phyloP scores from a whole-genome alignment of 2,888 invertebrate genomes.

The Lamellibrachia columna region DNA sequence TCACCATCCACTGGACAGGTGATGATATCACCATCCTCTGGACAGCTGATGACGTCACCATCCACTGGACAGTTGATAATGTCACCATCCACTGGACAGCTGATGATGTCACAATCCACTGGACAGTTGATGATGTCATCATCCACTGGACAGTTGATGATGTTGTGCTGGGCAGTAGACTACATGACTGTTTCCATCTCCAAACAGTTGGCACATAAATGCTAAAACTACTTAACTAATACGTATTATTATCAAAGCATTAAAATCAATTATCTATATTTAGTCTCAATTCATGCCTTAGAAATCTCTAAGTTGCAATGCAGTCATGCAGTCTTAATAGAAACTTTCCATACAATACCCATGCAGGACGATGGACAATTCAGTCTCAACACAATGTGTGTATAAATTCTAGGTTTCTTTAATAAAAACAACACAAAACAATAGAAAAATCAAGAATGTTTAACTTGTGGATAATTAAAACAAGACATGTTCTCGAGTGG shows the following conservation, averaged over 20 bases:
- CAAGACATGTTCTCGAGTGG: not conserved
- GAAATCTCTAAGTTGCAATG: not conserved
- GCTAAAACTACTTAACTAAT: not conserved
- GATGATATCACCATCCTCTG: not conserved
- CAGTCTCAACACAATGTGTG: not conserved
- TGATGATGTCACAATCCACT: too few species aligned
- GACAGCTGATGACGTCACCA: not conserved
- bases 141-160: too few species aligned
- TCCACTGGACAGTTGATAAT: not conserved
- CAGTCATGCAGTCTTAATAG: not conserved
- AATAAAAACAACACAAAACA: not conserved
- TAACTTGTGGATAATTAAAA: not conserved
- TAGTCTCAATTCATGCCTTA: not conserved
- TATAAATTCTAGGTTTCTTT: not conserved
- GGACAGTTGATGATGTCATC: too few species aligned
- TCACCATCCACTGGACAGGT: not conserved
- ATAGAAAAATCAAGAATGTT: not conserved
- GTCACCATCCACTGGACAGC: too few species aligned
- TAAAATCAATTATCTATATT: not conserved
- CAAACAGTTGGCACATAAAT: not conserved
- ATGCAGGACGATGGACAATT: not conserved
- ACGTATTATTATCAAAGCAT: not conserved
- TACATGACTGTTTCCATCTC: too few species aligned
- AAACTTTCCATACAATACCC: not conserved
- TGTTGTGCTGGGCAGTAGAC: too few species aligned